phyloP scores from a whole-genome alignment of 2,797 vertebrate genomes.

The Megalops cyprinoides region DNA sequence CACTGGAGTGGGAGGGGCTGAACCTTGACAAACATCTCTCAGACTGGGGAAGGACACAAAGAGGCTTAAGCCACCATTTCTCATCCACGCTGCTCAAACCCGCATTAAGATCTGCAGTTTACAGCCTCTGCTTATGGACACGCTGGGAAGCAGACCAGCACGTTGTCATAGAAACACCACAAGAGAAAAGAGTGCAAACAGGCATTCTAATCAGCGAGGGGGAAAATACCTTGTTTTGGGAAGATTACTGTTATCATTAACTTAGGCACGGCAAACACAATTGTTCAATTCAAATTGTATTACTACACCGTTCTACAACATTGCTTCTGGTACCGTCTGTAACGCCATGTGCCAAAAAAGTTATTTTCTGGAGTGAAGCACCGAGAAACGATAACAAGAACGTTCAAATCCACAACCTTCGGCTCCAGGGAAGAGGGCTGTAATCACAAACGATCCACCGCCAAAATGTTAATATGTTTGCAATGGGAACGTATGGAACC shows the following conservation, averaged over 20 bases:
- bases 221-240: background rate
- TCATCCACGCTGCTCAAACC: background rate
- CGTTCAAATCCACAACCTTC: too few relatives aligned
- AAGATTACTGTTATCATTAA: slow-evolving; percentile 10
- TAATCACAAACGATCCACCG: too few relatives aligned
- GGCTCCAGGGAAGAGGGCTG: too few relatives aligned
- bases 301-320: too few relatives aligned
- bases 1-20: background rate
- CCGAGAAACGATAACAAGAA: too few relatives aligned
- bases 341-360: too few relatives aligned
- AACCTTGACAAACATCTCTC: background rate
- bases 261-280: background rate
- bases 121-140: background rate
- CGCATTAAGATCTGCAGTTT: background rate
- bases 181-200: background rate
- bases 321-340: too few relatives aligned
- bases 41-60: background rate
- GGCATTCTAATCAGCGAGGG: background rate
- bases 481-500: too few relatives aligned
- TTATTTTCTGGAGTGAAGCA: too few relatives aligned
- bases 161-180: slow-evolving; percentile 16
- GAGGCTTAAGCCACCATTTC: background rate
- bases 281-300: too few relatives aligned
- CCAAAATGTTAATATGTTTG: too few relatives aligned
- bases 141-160: background rate